Percentiles rank a stretch among this genome's conserved stretches.
Conservation (phyloP, 2,797 vertebrate genomes). For the Alosa sapidissima region DNA sequence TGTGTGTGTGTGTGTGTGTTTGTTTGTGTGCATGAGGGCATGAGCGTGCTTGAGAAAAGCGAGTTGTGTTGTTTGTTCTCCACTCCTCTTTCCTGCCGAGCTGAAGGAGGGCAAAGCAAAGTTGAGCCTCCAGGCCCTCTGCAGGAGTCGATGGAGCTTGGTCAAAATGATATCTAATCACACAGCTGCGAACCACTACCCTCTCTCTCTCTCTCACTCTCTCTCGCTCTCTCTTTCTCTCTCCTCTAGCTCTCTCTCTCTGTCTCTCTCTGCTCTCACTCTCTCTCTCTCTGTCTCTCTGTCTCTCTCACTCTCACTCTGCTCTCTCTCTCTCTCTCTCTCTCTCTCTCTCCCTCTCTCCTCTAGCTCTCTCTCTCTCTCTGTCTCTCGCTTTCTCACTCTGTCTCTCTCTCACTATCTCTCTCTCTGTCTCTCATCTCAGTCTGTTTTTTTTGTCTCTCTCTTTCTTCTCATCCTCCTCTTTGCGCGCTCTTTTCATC, state of each 20-base stretch:
- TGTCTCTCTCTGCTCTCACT: not conserved
- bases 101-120: constrained; percentile 16
- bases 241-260: not conserved
- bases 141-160: constrained; percentile 33
- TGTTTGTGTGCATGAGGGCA: not conserved
- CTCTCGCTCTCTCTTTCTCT: not conserved
- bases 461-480: not conserved
- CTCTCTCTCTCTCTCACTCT: not conserved
- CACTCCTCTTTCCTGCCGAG: not conserved
- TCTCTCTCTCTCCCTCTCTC: not conserved
- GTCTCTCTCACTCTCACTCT: no score
- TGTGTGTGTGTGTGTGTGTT: not conserved
- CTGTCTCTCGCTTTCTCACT: not conserved
- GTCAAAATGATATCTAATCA: constrained; percentile 36
- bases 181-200: constrained; percentile 1
- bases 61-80: not conserved
- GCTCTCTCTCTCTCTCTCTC: not conserved
- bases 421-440: not conserved
- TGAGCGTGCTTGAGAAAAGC: not conserved
- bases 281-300: not conserved
- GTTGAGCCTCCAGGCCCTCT: constrained; percentile 11
- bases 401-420: not conserved
- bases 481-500: not conserved
- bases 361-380: not conserved
- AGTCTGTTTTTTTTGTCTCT: not conserved